A percentile compares a stretch with the other conserved stretches of the same genome.
Conservation (phyloP, 2,797 vertebrate species). For the Myripristis murdjan region DNA sequence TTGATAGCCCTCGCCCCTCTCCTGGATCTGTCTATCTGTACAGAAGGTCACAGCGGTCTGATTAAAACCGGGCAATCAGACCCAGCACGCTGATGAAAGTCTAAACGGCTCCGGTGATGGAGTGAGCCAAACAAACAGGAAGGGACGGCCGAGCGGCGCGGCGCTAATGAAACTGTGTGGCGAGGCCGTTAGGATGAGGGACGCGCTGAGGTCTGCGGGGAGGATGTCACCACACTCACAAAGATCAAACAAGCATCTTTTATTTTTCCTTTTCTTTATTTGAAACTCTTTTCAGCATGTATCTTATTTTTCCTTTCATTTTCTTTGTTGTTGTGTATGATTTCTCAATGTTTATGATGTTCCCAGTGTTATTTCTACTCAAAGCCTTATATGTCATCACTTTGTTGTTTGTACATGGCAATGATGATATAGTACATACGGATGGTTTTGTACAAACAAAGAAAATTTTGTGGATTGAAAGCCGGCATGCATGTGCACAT, state of each 20-base stretch:
- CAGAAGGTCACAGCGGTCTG: slow-evolving; percentile 60
- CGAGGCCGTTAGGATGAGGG: slow-evolving; percentile 45
- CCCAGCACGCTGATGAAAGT: slow-evolving; percentile 59
- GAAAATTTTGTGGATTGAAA: too few relatives aligned
- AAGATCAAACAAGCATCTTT: too few relatives aligned
- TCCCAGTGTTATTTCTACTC: too few relatives aligned
- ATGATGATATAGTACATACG: too few relatives aligned
- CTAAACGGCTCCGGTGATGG: slow-evolving; percentile 66
- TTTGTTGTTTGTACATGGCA: too few relatives aligned
- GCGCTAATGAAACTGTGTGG: slow-evolving; percentile 67
- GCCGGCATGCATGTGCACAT: too few relatives aligned
- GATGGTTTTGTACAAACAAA: background rate
- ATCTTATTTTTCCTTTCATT: too few relatives aligned
- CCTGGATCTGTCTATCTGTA: slow-evolving; percentile 26
- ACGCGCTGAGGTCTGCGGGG: slow-evolving; percentile 31
- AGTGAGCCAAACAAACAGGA: slow-evolving; percentile 64
- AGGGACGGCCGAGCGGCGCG: slow-evolving; percentile 61
- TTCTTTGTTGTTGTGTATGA: too few relatives aligned
- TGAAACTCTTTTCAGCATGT: too few relatives aligned
- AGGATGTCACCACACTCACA: slow-evolving; percentile 29
- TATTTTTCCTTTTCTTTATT: too few relatives aligned
- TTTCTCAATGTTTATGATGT: too few relatives aligned
- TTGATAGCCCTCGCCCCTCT: slow-evolving; percentile 1
- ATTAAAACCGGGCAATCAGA: slow-evolving; percentile 71
- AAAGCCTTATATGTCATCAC: too few relatives aligned